Evolutionary conservation across 37 sponge, comb jelly and placozoan species (phyloP).

Genomic region (Tethya wilhelma): DNA sequence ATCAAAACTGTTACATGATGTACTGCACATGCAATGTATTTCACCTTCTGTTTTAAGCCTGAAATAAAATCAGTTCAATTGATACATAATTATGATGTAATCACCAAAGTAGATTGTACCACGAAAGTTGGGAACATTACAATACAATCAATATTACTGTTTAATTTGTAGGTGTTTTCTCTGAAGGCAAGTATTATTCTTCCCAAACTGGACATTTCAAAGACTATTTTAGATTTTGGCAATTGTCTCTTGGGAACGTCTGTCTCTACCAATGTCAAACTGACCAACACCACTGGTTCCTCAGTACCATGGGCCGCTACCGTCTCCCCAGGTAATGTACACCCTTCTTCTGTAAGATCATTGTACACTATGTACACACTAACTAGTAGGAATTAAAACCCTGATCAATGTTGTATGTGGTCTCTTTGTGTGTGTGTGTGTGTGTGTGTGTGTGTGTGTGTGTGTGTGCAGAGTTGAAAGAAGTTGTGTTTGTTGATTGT

Average conservation of each 20-base stretch:
- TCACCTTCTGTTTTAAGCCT: too few relatives aligned
- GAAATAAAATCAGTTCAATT: too few relatives aligned
- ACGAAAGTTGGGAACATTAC: not conserved
- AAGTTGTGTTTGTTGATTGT: conserved; percentile 13
- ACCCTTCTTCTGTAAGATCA: not conserved
- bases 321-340: conserved; percentile 4
- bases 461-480: conserved; percentile 12
- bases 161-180: conserved; percentile 28
- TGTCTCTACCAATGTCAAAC: not conserved
- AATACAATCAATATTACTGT: not conserved
- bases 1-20: too few relatives aligned
- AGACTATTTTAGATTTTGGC: not conserved
- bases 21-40: too few relatives aligned
- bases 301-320: conserved; percentile 13
- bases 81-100: too few relatives aligned
- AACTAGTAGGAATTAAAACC: not conserved
- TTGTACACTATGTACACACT: not conserved
- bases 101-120: not conserved
- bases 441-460: not conserved
- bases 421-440: not conserved
- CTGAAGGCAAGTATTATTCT: conserved; percentile 15
- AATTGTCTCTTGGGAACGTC: conserved; percentile 19
- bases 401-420: not conserved
- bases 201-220: conserved; percentile 15
- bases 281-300: conserved; percentile 27